Base-by-base conservation (phyloP, 2,113 vertebrate species). In the Murina feae region DNA sequence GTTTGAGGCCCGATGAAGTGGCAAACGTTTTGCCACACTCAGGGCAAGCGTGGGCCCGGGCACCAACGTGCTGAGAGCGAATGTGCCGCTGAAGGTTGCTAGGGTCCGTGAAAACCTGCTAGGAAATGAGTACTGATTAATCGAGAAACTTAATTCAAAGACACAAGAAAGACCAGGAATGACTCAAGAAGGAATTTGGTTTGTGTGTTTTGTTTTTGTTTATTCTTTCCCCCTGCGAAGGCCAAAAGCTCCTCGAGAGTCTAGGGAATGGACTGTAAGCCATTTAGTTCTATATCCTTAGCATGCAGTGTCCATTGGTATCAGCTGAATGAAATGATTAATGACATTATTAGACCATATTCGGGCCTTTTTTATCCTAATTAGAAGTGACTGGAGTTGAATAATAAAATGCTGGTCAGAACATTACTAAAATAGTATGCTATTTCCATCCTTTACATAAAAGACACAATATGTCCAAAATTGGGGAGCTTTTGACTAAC, bases 41-140 rank as follows among this genome's bases (percentile, higher is more conserved):
- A 60, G 99, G 99, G 98, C 99, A 99, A 69, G 99, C 99, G 53
- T 99, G 99, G 78, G 99, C 99, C 98, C 99, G 98, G 71, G 99
- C 99, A 96, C 99, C 99, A 53, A 99, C 99, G 42, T 99, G 99
- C 99, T 99, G 99, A 28, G 99, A 99, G 98, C 99, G 99, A 98
- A 99, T 99, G 98, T 99, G 99, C 98, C 99, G 99, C 99, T 99
- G 99, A 90, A 99, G 99, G 99, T 99, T 99, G 99, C 99, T 99
- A 98, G 99, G 99, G 99, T 99, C 99, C 98, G 99, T 99, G 99
- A 99, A 99, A 99, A 99, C 99, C 99, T 99, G 99, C 99, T 99
- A 99, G 99, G 99, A 99, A 98, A 99, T 98, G 98, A 98, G 99
- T 98, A 99, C 98, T 98, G 95, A 98, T 98, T 98, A 99, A 98